Evolutionary conservation across 2,113 vertebrate genomes (phyloP), one percentile per base, ranked within the genome.

Genomic region (Urocolius indicus): DNA sequence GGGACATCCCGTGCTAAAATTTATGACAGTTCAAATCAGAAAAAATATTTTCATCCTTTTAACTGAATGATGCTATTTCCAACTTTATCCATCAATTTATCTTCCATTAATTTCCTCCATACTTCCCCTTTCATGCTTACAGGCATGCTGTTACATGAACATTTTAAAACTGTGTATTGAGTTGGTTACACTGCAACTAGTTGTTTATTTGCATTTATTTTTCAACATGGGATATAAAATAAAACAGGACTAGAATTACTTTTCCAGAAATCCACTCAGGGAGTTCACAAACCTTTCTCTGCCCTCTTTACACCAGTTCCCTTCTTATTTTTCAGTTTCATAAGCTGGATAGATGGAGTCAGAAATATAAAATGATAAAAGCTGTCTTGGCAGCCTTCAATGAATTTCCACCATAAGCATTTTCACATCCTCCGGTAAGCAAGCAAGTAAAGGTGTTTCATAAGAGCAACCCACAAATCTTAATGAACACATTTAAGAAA

Each of bases 401-500:
- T 74, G 51, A 96, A 94, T 89, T 95, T 57, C 82, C 55, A 86
- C 48, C 79, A 63, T 27, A 74, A 92, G 55, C 65, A 74, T 54
- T 92, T 88, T 92, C 72, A 92, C 55, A 86, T 77, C 68, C 76
- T 84, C 51, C 75, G 86, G 54, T 41, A 89, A 88, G 76, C n/a
- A 93, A 63, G 45, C 54, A 74, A 94, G 80, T 55, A 79, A 90
- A 86, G 72, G 89, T 76, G 43, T 93, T 95, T 88, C 5, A 1
- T 83, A 84, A 94, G 63, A 94, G 32, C 68, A 93, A 74, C 67
- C 41, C 85, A 86, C 85, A 94, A 90, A 74, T 66, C 46, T 49
- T 80, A 95, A 95, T 66, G 43, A 94, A 90, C 6, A 7, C 32
- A 62, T 76, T 92, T 85, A 90, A 27, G 16, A 90, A 91, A 77